These are phyloP conservation scores for Endotricha flammealis DNA, from an alignment of 2,888 invertebrate species.

Conservation along the genomic window DNA sequence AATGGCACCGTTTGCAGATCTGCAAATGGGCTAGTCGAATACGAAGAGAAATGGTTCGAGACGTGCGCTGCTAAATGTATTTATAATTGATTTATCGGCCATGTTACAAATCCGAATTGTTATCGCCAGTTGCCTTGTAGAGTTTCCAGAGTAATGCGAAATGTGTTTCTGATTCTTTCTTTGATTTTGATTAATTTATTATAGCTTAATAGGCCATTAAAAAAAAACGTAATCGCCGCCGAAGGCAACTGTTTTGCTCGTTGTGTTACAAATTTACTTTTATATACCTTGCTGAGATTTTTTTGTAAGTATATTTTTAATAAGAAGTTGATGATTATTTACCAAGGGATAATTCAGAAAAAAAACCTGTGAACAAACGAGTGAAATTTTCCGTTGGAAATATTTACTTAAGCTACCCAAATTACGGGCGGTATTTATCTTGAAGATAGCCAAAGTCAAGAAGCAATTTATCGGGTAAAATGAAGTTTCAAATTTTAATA, in stretches of 20 bases:
- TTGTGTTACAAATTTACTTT: too few species aligned
- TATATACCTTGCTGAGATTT: too few species aligned
- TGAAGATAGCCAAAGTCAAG: slow-evolving; percentile 62
- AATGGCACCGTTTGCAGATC: slow-evolving; percentile 71
- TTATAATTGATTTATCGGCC: slow-evolving; percentile 73
- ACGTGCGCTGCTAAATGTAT: slow-evolving; percentile 71
- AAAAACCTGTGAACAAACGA: slow-evolving; percentile 20
- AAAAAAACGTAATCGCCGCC: too few species aligned
- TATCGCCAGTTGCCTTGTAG: slow-evolving; percentile 51
- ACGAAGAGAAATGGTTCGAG: slow-evolving; percentile 73
- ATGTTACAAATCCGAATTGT: slow-evolving; percentile 65
- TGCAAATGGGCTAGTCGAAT: slow-evolving; percentile 75
- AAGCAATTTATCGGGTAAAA: slow-evolving; percentile 70
- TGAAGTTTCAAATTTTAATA: slow-evolving; percentile 74
- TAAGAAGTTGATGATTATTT: slow-evolving; percentile 10
- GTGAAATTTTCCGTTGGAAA: slow-evolving; percentile 30
- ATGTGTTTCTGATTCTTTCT: too few species aligned
- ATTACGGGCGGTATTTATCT: slow-evolving; percentile 64
- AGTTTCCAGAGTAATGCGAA: too few species aligned
- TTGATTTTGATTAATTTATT: too few species aligned
- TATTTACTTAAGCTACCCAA: slow-evolving; percentile 51
- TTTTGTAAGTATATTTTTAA: too few species aligned
- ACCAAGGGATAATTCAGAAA: slow-evolving; percentile 18
- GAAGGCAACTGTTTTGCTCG: too few species aligned
- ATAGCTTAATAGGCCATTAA: too few species aligned